Evolutionary conservation across 2,888 invertebrate genomes (phyloP), one percentile per base, ranked within the genome.

Genomic region (Lithophane ornitopus): DNA sequence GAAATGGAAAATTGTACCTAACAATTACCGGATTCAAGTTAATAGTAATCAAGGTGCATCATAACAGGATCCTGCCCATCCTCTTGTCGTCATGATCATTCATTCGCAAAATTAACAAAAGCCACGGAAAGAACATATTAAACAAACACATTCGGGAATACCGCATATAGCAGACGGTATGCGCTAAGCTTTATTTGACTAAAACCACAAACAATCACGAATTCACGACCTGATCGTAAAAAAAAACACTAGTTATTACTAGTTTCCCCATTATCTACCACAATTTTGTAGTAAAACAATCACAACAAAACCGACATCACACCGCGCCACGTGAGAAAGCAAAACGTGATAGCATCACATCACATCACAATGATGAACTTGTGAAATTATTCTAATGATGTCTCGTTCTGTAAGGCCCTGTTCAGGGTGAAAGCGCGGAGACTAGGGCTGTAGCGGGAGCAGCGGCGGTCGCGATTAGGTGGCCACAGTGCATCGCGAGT

Each of bases 341-440:
- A n/a, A 79, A 83, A 75, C 82, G 76, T 85, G 85, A 75, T 81
- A 65, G 19, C 19, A 70, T 68, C 69, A 49, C 61, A 74, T 68
- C 58, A 46, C 59, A 58, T 74, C 62, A 56, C 28, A 44, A 59
- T 67, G 56, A 63, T 85, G 44, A 59, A 78, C 63, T 83, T 65
- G 63, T 59, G 41, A 49, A 85, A 71, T 63, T 6, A 63, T 68
- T 74, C 34, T 52, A 85, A 66, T 69, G 8, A 46, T 67, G 58
- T 41, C 46, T 73, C 14, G 19, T 41, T 39, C 14, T 11, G 56
- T 41, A 39, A 74, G 56, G 8, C 39, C 14, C 6, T 0, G 56
- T 11, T 0, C 7, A 39, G 8, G 3, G 73, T 44, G 59, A 71
- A 80, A 75, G 34, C 74, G 74, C 16, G 22, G 14, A 52, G 34